Base-by-base conservation (phyloP, 2,888 invertebrate genomes). In the Encarsia formosa region DNA sequence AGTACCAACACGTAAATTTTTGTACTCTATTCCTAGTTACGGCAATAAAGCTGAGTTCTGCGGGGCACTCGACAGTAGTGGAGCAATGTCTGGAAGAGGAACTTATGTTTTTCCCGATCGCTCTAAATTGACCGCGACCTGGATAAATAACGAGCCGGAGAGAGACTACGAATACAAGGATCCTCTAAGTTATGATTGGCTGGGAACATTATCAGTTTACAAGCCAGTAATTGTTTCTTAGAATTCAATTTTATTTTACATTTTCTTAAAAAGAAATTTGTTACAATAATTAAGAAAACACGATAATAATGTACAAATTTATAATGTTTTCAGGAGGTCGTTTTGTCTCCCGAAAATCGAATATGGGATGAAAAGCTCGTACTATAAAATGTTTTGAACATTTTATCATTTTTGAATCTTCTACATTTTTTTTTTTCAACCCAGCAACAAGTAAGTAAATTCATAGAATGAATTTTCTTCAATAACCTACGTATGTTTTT, bases 161-260 rank as follows among this genome's bases (percentile, higher is more conserved):
- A 78, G 77, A 0, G 59, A 70, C 3, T 56, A 81, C 39, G 63
- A 63, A 1, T 65, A 82, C 38, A 66, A 68, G 1, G 83, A 84
- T 63, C 75, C 79, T 0, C 77, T 79, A 50, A 78, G 78, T 0
- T 78, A 77, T 46, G 61, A 65, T 2, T 84, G 84, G 83, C 63
- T 75, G 45, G 81, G 47, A n/a, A 29, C 37, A 18, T 19, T 23
- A 35, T 31, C 44, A 29, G n/a, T 16, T 2, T 19, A 24, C 34
- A 8, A 42, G 4, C 41, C 46, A 40, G 50, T 50, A 13, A 46
- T n/a, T n/a, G n/a, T n/a, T n/a, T n/a, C n/a, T n/a, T n/a, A 29
- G 29, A 38, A 22, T 38, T 38, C 23, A 39, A 13, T 13, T 13
- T 4, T 15, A 37, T 18, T 37, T 18, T n/a, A n/a, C 34, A 15